Evolutionary conservation across 2,797 vertebrate species (phyloP).

Genomic region (Gymnodraco acuticeps): DNA sequence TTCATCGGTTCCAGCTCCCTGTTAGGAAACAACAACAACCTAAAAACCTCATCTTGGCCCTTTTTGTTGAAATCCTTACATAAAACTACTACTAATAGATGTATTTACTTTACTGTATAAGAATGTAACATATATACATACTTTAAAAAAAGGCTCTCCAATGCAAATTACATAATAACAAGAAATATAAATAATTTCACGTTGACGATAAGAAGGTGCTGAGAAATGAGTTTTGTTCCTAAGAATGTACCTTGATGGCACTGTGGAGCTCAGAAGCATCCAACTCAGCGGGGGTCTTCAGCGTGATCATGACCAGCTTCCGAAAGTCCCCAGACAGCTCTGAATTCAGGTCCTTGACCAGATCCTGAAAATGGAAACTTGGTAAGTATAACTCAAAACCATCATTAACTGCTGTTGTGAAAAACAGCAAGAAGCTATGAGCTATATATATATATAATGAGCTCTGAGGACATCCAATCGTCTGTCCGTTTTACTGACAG

Average conservation of each 20-base stretch:
- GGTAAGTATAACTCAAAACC: constrained; percentile 48
- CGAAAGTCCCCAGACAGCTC: constrained; percentile 98
- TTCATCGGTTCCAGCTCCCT: constrained; percentile 98
- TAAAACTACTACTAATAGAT: not conserved
- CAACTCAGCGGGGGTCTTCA: constrained; percentile 90
- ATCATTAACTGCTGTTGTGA: constrained; percentile 16
- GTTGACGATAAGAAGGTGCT: not conserved
- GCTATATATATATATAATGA: constrained; percentile 44
- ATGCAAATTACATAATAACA: not conserved
- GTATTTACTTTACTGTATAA: not conserved
- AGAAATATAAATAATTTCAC: not conserved
- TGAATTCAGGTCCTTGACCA: constrained; percentile 96
- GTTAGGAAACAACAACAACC: constrained; percentile 34
- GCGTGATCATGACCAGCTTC: constrained; percentile 91
- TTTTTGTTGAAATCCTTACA: not conserved
- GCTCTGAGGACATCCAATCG: constrained; percentile 55
- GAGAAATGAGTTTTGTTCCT: not conserved
- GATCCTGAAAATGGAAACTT: constrained; percentile 86
- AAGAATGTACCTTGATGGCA: constrained; percentile 92
- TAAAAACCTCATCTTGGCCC: constrained; percentile 6
- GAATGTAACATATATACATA: not conserved
- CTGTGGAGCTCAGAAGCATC: constrained; percentile 91
- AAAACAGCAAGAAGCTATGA: constrained; percentile 14
- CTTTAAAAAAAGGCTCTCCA: not conserved
- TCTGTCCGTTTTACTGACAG: constrained; percentile 45